Conservation (phyloP, 1,140 invertebrate genomes). For the Eriocheir sinensis region DNA sequence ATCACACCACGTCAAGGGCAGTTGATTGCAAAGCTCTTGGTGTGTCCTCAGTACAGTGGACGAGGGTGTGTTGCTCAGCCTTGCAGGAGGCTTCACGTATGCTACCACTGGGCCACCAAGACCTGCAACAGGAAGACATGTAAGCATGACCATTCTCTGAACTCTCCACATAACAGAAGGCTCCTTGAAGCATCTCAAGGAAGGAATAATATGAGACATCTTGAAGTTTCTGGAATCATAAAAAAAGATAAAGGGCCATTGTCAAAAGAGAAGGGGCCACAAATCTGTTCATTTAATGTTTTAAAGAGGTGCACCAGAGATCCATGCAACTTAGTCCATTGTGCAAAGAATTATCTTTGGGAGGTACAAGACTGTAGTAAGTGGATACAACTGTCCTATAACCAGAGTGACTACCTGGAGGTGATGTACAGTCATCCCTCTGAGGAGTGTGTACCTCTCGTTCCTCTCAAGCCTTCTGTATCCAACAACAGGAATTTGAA, state of each 20-base stretch:
- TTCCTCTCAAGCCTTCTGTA: not conserved
- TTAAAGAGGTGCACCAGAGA: slow-evolving; percentile 62
- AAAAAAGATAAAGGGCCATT: no score
- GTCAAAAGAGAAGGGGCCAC: no score
- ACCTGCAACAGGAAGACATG: slow-evolving; percentile 56
- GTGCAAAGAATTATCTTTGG: slow-evolving; percentile 66
- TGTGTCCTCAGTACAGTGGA: slow-evolving; percentile 72
- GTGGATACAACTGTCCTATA: slow-evolving; percentile 58
- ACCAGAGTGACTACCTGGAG: slow-evolving; percentile 67
- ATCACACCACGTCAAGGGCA: not conserved
- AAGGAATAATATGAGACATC: no score
- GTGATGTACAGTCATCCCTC: slow-evolving; percentile 57
- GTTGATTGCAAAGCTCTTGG: slow-evolving; percentile 35
- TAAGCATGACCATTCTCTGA: slow-evolving; percentile 60
- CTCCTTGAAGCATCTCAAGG: slow-evolving; percentile 20
- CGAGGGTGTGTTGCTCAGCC: slow-evolving; percentile 45
- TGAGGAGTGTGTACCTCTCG: slow-evolving; percentile 16
- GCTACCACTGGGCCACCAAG: slow-evolving; percentile 61
- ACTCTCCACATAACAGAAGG: slow-evolving; percentile 50
- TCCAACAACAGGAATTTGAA: not conserved
- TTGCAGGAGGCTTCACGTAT: slow-evolving; percentile 75
- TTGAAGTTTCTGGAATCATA: no score
- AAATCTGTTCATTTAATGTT: slow-evolving; percentile 67
- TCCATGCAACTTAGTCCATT: slow-evolving; percentile 65
- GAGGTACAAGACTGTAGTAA: slow-evolving; percentile 46